A percentile compares a stretch with the other conserved stretches of the same genome.
phyloP scores from a whole-genome alignment of 2,797 vertebrate genomes.

The Sebastes umbrosus region DNA sequence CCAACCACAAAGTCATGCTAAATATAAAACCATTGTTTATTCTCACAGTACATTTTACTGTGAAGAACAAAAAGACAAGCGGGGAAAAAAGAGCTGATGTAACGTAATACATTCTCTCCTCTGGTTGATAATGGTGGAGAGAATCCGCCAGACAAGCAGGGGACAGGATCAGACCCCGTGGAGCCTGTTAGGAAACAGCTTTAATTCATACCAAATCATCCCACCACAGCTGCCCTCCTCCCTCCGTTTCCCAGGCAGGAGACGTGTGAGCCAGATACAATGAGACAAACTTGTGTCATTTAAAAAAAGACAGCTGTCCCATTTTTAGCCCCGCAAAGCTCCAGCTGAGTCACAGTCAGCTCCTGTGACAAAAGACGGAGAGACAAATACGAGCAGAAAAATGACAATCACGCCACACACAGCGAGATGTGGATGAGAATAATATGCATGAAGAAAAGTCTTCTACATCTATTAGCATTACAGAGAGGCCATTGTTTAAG shows the following conservation, averaged over 20 bases:
- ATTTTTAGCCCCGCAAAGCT: slow-evolving; percentile 71
- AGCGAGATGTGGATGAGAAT: slow-evolving; percentile 19
- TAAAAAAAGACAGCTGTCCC: slow-evolving; percentile 75
- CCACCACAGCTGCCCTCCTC: slow-evolving; percentile 75
- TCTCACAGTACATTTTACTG: slow-evolving; percentile 53
- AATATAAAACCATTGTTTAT: slow-evolving; percentile 72
- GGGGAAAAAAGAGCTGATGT: slow-evolving; percentile 23
- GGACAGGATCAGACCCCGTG: slow-evolving; percentile 73
- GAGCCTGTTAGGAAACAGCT: slow-evolving; percentile 78
- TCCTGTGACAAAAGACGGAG: slow-evolving; percentile 60
- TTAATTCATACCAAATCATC: slow-evolving; percentile 78
- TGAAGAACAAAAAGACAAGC: slow-evolving; percentile 34
- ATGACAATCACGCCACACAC: slow-evolving; percentile 55
- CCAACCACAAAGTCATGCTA: slow-evolving; percentile 63
- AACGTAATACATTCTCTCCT: slow-evolving; percentile 50
- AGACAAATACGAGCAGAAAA: slow-evolving; percentile 54
- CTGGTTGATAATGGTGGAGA: slow-evolving; percentile 26
- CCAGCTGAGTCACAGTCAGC: slow-evolving; percentile 72
- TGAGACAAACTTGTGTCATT: slow-evolving; percentile 75
- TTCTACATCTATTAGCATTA: slow-evolving; percentile 3
- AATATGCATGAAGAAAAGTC: slow-evolving; percentile 9
- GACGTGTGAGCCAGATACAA: slow-evolving; percentile 68
- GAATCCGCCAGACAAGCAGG: slow-evolving; percentile 50
- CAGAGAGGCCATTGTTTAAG: slow-evolving; percentile 24
- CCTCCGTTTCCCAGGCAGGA: slow-evolving; percentile 65